A percentile compares a stretch with the other conserved stretches of the same genome.
Conservation (phyloP, 2,888 invertebrate genomes). For the Macaria notata region DNA sequence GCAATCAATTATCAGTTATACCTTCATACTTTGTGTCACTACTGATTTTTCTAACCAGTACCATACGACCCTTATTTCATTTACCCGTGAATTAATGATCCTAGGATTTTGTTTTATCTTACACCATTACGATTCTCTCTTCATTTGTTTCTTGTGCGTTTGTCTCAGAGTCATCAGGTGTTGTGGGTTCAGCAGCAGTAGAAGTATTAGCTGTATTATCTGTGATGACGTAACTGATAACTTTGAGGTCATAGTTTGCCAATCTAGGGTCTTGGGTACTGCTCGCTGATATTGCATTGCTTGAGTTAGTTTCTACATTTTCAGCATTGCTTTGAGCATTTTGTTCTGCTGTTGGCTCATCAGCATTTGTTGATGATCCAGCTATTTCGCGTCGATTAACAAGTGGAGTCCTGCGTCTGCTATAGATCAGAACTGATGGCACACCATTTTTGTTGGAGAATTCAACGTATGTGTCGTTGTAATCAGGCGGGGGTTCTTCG, state of each 20-base stretch:
- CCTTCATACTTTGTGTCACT: too few relatives aligned
- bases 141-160: neutral
- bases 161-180: neutral
- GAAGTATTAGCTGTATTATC: neutral
- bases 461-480: slow-evolving; percentile 57
- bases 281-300: neutral
- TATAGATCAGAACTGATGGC: slow-evolving; percentile 48
- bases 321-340: slow-evolving; percentile 1
- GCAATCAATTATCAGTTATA: too few relatives aligned
- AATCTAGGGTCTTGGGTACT: neutral
- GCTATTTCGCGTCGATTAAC: slow-evolving; percentile 6
- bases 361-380: neutral
- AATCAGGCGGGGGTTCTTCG: slow-evolving; percentile 66
- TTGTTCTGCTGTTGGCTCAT: neutral
- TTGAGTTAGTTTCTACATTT: neutral
- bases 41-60: neutral
- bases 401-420: slow-evolving; percentile 25
- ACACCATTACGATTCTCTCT: slow-evolving; percentile 5
- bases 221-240: neutral
- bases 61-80: neutral
- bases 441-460: slow-evolving; percentile 47
- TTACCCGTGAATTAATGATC: slow-evolving; percentile 5
- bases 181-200: neutral
- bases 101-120: slow-evolving; percentile 5
- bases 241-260: neutral